Conservation (phyloP, 35 echinoderm and acorn worm species). For the Apostichopus californicus region DNA sequence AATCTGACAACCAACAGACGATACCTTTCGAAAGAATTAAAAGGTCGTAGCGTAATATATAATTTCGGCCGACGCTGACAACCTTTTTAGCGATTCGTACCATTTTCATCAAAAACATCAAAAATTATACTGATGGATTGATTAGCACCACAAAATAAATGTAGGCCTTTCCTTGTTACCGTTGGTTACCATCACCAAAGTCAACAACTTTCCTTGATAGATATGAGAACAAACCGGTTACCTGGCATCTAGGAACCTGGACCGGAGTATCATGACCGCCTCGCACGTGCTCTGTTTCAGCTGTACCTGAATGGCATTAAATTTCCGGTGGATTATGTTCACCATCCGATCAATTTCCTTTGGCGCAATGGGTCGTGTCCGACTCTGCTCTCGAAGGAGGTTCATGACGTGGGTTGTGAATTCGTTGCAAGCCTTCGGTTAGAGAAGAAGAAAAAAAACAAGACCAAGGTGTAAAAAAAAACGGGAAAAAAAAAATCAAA, state of each 20-base stretch:
- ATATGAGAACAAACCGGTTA: constrained; percentile 25
- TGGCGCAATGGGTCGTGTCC: constrained; percentile 98
- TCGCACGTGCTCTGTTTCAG: constrained; percentile 99
- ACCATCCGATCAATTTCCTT: constrained; percentile 99
- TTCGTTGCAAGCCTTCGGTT: constrained; percentile 96
- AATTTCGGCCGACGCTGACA: too few species aligned
- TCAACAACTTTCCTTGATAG: neutral
- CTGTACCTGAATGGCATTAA: constrained; percentile 99
- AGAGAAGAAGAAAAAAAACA: constrained; percentile 8
- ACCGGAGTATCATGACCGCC: constrained; percentile 98
- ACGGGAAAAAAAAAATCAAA: constrained; percentile 10
- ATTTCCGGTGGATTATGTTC: constrained; percentile 98
- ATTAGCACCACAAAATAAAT: too few species aligned
- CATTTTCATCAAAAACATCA: too few species aligned
- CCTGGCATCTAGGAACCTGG: constrained; percentile 98
- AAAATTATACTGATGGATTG: too few species aligned
- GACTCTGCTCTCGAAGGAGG: constrained; percentile 97
- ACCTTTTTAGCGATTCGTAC: too few species aligned
- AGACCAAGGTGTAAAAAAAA: neutral
- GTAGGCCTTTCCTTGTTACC: too few species aligned
- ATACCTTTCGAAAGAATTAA: too few species aligned
- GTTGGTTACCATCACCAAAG: too few species aligned
- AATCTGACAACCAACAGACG: too few species aligned
- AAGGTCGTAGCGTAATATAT: too few species aligned
- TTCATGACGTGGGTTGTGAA: constrained; percentile 99